Conservation (phyloP, 37 sponge, comb jelly and placozoan species). For the Chondrosia reniformis region DNA sequence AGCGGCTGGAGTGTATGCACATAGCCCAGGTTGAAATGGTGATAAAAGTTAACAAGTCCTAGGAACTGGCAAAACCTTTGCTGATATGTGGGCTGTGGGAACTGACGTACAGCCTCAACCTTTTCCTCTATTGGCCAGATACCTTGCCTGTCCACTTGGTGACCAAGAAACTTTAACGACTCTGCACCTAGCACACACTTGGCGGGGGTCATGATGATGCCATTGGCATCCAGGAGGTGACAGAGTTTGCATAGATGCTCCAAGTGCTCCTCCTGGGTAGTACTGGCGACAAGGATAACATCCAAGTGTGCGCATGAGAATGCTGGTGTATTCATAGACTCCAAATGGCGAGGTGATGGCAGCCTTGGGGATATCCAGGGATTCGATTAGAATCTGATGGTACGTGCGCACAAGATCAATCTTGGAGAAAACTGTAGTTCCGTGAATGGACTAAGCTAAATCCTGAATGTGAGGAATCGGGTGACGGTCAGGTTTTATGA, state of each 20-base stretch:
- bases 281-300: slow-evolving; percentile 29
- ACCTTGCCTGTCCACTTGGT: no score
- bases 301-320: slow-evolving; percentile 44
- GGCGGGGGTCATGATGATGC: slow-evolving; percentile 40
- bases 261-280: slow-evolving; percentile 34
- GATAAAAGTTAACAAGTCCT: slow-evolving; percentile 35
- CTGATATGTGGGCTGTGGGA: slow-evolving; percentile 46
- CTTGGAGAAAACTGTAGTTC: slow-evolving; percentile 52
- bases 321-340: slow-evolving; percentile 38
- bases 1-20: slow-evolving; percentile 39
- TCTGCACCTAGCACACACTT: slow-evolving; percentile 28
- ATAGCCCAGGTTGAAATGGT: slow-evolving; percentile 10
- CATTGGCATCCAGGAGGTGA: slow-evolving; percentile 2
- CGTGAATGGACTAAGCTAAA: slow-evolving; percentile 34
- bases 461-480: slow-evolving; percentile 68
- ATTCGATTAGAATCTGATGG: no score
- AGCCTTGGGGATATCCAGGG: no score
- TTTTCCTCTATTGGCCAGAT: slow-evolving; percentile 31
- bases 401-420: no score
- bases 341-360: slow-evolving; percentile 62
- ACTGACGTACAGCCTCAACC: slow-evolving; percentile 38
- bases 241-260: slow-evolving; percentile 18
- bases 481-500: slow-evolving; percentile 43
- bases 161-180: no score
- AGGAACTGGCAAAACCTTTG: slow-evolving; percentile 31